phyloP scores from a whole-genome alignment of 2,113 vertebrate genomes.

The Trachemys scripta region DNA sequence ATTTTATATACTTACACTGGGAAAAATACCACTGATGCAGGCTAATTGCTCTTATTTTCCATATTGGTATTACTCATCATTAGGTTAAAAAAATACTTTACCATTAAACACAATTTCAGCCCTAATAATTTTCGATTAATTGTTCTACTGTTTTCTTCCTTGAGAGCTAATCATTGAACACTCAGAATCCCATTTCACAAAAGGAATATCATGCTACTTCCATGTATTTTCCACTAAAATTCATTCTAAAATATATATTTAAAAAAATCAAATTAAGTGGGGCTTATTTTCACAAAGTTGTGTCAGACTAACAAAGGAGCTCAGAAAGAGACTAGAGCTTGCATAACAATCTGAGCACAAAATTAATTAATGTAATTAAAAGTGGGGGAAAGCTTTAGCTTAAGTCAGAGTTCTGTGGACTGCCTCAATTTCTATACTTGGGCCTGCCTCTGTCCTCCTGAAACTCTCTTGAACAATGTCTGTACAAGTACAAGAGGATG shows the following conservation, averaged over 20 bases:
- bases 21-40: neutral
- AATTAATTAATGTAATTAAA: neutral
- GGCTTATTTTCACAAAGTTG: neutral
- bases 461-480: neutral
- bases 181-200: neutral
- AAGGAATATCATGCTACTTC: neutral
- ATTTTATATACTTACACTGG: neutral
- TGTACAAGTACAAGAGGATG: neutral
- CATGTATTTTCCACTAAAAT: neutral
- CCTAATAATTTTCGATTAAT: neutral
- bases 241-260: neutral
- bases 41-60: neutral
- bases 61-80: neutral
- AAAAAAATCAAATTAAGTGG: neutral
- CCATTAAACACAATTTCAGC: neutral
- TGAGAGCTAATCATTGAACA: neutral
- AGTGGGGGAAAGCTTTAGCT: neutral
- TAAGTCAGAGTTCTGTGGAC: neutral
- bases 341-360: neutral
- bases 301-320: neutral
- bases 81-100: neutral
- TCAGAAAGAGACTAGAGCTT: neutral
- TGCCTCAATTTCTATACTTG: neutral
- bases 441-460: neutral
- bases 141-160: neutral